Evolutionary conservation across 1,140 invertebrate species (phyloP).

Genomic region (Nixonia krombeini): DNA sequence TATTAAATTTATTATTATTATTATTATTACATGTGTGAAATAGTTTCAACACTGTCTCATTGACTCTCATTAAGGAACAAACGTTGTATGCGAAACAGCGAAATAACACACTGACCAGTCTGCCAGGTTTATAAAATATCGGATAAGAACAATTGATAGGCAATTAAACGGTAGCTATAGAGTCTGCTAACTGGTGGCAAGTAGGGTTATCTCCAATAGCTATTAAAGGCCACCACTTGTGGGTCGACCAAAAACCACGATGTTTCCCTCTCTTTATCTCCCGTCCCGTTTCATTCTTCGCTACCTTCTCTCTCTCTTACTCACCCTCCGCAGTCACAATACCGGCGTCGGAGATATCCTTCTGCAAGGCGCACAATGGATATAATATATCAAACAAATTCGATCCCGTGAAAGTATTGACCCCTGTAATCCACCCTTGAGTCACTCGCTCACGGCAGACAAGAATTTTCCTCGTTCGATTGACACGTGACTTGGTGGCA

Average conservation of each 20-base stretch:
- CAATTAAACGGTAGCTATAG: slow-evolving; percentile 53
- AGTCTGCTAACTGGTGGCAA: slow-evolving; percentile 8
- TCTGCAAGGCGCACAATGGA: slow-evolving; percentile 58
- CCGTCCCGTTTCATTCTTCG: no score
- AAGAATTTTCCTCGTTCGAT: slow-evolving; percentile 49
- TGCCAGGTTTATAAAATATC: no score
- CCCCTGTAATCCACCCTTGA: slow-evolving; percentile 51
- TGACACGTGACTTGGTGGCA: slow-evolving; percentile 52
- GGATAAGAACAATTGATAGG: slow-evolving; percentile 53
- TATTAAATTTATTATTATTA: no score
- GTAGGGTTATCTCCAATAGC: slow-evolving; percentile 42
- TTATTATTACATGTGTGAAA: no score
- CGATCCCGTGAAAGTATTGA: slow-evolving; percentile 59
- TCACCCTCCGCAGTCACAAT: slow-evolving; percentile 44
- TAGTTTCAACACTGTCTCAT: no score
- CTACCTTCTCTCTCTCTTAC: slow-evolving; percentile 21
- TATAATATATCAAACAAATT: slow-evolving; percentile 68
- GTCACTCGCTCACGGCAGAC: slow-evolving; percentile 42
- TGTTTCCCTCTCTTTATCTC: slow-evolving; percentile 28
- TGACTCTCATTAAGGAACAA: no score
- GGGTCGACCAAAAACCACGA: slow-evolving; percentile 41
- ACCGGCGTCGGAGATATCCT: slow-evolving; percentile 50
- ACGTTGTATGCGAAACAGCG: no score
- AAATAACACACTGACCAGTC: no score
- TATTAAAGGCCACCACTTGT: slow-evolving; percentile 59